These are phyloP conservation scores for Palythoa grandis DNA, from an alignment of 92 coral and sea anemone genomes.

Conservation along the genomic window DNA sequence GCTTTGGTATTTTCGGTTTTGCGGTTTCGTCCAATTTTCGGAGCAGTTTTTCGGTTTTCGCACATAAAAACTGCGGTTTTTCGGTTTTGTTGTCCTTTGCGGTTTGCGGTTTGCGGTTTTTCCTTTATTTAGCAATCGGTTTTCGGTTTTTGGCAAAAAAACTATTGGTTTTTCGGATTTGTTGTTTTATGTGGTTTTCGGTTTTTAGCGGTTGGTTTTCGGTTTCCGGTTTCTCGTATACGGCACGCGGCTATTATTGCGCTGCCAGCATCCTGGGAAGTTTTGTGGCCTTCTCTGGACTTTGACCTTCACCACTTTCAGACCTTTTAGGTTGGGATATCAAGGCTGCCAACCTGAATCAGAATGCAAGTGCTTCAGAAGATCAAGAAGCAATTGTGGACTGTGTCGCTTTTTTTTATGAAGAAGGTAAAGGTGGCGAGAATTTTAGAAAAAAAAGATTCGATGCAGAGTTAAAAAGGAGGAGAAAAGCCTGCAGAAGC, in stretches of 20 bases:
- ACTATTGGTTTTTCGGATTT: background rate
- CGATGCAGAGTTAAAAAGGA: slow-evolving; percentile 54
- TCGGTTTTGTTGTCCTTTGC: no score
- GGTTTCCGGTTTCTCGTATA: slow-evolving; percentile 30
- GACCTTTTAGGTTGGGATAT: background rate
- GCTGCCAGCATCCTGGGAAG: background rate
- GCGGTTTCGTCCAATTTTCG: no score
- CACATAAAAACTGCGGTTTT: no score
- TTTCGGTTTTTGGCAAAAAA: background rate
- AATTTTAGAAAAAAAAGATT: slow-evolving; percentile 12
- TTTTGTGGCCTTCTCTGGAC: slow-evolving; percentile 8
- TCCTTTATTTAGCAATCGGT: background rate
- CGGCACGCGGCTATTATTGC: background rate
- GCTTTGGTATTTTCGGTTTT: no score
- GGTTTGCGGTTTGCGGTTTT: no score
- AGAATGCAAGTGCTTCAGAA: background rate
- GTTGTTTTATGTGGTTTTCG: background rate
- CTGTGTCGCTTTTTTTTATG: background rate
- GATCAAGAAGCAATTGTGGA: slow-evolving; percentile 4
- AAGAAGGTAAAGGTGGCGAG: no score
- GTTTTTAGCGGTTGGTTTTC: slow-evolving; percentile 20
- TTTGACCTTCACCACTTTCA: background rate
- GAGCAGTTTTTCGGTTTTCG: no score
- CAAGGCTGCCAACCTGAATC: slow-evolving; percentile 2
- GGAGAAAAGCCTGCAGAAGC: slow-evolving; percentile 53